These are phyloP conservation scores for Orthosia gothica DNA, from an alignment of 2,888 invertebrate genomes.

Conservation along the genomic window DNA sequence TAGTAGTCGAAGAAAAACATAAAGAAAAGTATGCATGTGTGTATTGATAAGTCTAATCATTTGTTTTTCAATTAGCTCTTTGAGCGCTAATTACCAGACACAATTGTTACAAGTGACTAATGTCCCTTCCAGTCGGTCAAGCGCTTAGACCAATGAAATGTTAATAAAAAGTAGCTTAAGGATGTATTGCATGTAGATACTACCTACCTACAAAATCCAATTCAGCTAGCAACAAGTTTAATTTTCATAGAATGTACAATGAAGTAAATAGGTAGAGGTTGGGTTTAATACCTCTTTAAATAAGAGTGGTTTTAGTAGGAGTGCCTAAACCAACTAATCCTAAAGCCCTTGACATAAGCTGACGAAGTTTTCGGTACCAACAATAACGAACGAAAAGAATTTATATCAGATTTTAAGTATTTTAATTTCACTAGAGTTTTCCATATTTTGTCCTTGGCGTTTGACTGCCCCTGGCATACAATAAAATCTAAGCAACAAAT, in stretches of 20 bases:
- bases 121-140: too few species aligned
- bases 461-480: neutral
- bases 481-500: neutral
- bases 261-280: constrained; percentile 14
- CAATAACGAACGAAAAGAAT: constrained; percentile 27
- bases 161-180: too few species aligned
- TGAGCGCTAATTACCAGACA: too few species aligned
- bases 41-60: too few species aligned
- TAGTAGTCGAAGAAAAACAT: too few species aligned
- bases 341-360: constrained; percentile 25
- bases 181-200: too few species aligned
- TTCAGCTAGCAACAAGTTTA: neutral
- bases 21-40: too few species aligned
- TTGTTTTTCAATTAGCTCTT: too few species aligned
- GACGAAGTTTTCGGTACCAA: constrained; percentile 18
- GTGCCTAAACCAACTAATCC: constrained; percentile 27
- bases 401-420: constrained; percentile 36
- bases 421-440: constrained; percentile 30
- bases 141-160: too few species aligned
- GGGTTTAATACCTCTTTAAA: constrained; percentile 30
- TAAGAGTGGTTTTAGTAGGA: constrained; percentile 20
- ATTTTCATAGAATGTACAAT: neutral
- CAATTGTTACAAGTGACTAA: too few species aligned
- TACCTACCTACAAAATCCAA: too few species aligned
- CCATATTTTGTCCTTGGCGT: neutral